Evolutionary conservation across 2,888 invertebrate species (phyloP), one percentile per base, ranked within the genome.

Genomic region (Callosobruchus maculatus): DNA sequence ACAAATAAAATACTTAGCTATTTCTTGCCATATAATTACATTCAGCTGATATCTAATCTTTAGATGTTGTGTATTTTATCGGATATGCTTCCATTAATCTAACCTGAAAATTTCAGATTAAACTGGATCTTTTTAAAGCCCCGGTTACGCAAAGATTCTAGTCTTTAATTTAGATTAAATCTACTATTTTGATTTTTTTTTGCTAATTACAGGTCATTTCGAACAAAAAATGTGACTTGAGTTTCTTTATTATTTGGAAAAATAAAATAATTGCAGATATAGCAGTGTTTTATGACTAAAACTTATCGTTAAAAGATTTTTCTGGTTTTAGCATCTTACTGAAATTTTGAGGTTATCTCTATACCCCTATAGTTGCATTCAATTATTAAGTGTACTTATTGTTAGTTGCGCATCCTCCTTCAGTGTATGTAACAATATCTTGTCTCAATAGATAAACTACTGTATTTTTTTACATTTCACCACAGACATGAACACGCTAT

Each of bases 331-430:
- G 9, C 18, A 18, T 49, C 7, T 49, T 13, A 7, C 7, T 49
- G 49, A 13, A 49, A 49, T 49, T 49, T 49, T 49, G 7, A 7
- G 49, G 49, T 49, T 49, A 49, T 49, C 9, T 49, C 49, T 49
- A 49, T 7, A 13, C 13, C 49, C 49, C 49, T 49, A 49, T 79
- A 81, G 79, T 75, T 81, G 82, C 82, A 82, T 82, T 80, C 73
- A 80, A 78, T 75, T 78, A 81, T 78, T 81, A 79, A 80, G 80
- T 84, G 84, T 83, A 79, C 79, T 81, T 78, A 81, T 78, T 84
- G 84, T 84, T 84, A 84, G 84, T 79, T 85, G 85, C 85, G 85
- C 85, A 84, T 76, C 77, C 77, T 80, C 49, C 49, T 49, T 49
- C 49, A 49, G 49, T 49, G 49, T 49, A 49, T 49, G 81, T 81